These are phyloP conservation scores for Sebastolobus altivelis DNA, from an alignment of 2,797 vertebrate genomes.

Conservation along the genomic window DNA sequence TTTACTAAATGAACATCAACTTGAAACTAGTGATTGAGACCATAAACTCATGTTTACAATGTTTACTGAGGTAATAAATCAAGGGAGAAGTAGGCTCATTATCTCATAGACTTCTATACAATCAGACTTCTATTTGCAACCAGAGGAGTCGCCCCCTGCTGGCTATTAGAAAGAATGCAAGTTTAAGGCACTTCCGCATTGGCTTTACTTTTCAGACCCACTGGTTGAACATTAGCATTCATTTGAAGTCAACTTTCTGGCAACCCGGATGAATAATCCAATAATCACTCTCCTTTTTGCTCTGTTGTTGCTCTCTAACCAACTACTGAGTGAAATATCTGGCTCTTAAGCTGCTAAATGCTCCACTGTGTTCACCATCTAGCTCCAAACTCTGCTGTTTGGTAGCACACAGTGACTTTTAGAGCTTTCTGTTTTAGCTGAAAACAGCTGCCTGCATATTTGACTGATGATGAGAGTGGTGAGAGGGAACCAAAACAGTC, in stretches of 20 bases:
- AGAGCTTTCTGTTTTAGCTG: not conserved
- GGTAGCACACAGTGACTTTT: not conserved
- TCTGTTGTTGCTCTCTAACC: not conserved
- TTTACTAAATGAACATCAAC: too few relatives aligned
- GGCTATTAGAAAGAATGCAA: too few relatives aligned
- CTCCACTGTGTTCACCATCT: not conserved
- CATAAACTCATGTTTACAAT: too few relatives aligned
- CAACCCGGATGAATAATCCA: not conserved
- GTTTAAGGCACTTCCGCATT: too few relatives aligned
- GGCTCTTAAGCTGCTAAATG: conserved; percentile 11
- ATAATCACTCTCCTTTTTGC: not conserved
- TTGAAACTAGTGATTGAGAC: too few relatives aligned
- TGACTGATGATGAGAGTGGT: conserved; percentile 3
- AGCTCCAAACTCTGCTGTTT: conserved; percentile 5
- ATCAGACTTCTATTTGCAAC: too few relatives aligned
- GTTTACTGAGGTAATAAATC: too few relatives aligned
- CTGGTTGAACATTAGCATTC: not conserved
- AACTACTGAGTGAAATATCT: conserved; percentile 9
- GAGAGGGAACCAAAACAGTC: conserved; percentile 14
- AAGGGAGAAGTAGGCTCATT: too few relatives aligned
- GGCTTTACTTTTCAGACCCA: too few relatives aligned
- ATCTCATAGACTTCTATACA: too few relatives aligned
- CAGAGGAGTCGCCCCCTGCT: too few relatives aligned
- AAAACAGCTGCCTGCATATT: conserved; percentile 25
- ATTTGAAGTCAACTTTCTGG: not conserved